Conservation (phyloP, 2,113 vertebrate genomes). For the Chloebia gouldiae region DNA sequence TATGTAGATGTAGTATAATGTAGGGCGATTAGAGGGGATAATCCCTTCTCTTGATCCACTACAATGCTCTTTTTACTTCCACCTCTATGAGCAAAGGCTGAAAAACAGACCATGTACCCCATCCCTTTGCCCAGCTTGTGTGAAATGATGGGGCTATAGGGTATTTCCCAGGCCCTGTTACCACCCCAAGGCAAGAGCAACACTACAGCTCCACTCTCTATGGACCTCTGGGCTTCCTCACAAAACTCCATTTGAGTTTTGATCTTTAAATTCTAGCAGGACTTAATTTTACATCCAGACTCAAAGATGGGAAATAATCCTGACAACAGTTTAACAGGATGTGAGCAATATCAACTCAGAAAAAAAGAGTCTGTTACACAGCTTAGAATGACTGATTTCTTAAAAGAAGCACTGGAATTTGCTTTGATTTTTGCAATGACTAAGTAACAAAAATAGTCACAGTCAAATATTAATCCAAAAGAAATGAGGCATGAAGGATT, state of each 20-base stretch:
- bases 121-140: background rate
- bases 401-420: background rate
- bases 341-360: background rate
- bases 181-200: background rate
- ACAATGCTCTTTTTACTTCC: background rate
- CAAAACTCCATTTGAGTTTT: background rate
- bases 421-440: background rate
- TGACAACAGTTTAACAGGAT: background rate
- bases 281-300: background rate
- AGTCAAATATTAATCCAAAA: background rate
- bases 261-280: background rate
- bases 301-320: background rate
- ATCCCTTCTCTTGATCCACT: background rate
- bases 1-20: background rate
- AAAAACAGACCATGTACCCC: fast-evolving
- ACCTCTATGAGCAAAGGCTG: background rate
- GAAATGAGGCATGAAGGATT: constrained; percentile 16
- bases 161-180: background rate
- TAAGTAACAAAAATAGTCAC: background rate
- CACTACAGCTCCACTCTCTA: background rate
- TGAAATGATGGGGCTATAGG: background rate
- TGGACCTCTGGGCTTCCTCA: background rate
- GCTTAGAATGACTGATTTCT: background rate
- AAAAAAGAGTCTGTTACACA: background rate
- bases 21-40: background rate